Evolutionary conservation across 2,113 vertebrate genomes (phyloP).

Genomic region (Ammospiza caudacuta): DNA sequence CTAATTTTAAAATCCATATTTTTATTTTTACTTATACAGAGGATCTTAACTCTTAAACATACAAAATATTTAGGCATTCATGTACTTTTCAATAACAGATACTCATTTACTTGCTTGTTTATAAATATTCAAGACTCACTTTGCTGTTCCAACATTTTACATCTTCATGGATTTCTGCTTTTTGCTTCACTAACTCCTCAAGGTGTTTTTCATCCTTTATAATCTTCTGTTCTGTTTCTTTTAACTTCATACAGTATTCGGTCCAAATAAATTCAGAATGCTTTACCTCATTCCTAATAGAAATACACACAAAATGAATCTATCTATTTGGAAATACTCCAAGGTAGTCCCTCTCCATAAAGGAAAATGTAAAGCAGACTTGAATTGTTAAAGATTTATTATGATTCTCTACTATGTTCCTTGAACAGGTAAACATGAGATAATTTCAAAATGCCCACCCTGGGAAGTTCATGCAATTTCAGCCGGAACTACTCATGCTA

Average conservation of each 20-base stretch:
- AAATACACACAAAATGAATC: conserved; percentile 43
- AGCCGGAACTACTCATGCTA: neutral
- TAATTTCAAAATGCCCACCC: neutral
- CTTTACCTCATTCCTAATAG: conserved; percentile 73
- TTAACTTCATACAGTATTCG: conserved; percentile 58
- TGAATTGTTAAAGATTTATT: conserved; percentile 51
- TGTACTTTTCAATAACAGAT: conserved; percentile 42
- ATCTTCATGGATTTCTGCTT: conserved; percentile 62
- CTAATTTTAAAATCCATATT: neutral
- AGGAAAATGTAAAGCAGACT: conserved; percentile 47
- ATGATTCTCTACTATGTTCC: neutral
- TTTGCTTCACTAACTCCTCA: conserved; percentile 49
- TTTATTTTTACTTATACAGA: neutral
- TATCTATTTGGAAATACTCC: conserved; percentile 31
- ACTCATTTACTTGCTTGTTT: conserved; percentile 54
- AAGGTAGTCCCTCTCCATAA: conserved; percentile 28
- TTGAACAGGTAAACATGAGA: conserved; percentile 7
- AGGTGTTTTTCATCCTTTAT: conserved; percentile 68
- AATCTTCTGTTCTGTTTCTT: conserved; percentile 62
- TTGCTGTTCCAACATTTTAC: conserved; percentile 60
- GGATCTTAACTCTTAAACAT: neutral
- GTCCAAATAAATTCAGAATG: conserved; percentile 56
- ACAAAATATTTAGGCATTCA: conserved; percentile 30
- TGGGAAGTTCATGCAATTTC: neutral
- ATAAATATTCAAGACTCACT: conserved; percentile 73